A percentile compares a stretch with the other conserved stretches of the same genome.
These are phyloP conservation scores for Flexamia atlantica DNA, from an alignment of 2,888 invertebrate genomes.

Conservation along the genomic window DNA sequence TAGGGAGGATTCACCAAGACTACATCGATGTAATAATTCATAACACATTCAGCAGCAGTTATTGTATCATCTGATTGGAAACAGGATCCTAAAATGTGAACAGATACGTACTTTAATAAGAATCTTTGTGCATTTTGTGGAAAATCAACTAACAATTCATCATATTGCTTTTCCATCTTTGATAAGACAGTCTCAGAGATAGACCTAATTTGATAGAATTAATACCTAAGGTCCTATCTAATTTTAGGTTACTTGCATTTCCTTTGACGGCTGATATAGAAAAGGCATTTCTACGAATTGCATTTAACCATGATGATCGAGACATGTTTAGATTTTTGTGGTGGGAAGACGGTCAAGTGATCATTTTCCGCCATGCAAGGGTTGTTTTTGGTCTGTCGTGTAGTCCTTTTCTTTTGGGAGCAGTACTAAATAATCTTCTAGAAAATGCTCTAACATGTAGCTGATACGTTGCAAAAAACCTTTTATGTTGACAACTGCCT, in stretches of 20 bases:
- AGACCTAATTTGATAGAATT: slow-evolving; percentile 59
- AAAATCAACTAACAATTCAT: background rate
- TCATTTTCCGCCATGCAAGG: slow-evolving; percentile 52
- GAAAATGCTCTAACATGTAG: background rate
- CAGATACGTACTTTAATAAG: background rate
- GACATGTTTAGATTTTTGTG: slow-evolving; percentile 58
- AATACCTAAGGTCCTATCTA: background rate
- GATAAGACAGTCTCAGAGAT: background rate
- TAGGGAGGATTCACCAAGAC: background rate
- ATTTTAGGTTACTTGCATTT: slow-evolving; percentile 38
- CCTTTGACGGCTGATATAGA: slow-evolving; percentile 54
- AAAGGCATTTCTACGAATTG: slow-evolving; percentile 59
- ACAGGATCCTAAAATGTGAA: background rate
- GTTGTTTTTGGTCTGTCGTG: background rate
- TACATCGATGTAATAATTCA: background rate
- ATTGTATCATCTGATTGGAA: background rate
- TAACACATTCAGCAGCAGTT: background rate
- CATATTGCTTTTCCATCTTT: background rate
- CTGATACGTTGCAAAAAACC: background rate
- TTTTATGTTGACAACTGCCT: background rate
- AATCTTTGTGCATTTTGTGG: background rate
- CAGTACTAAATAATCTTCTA: background rate
- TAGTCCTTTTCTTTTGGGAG: background rate
- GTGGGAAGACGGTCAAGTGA: slow-evolving; percentile 34
- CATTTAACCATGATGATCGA: slow-evolving; percentile 34